A percentile compares a stretch with the other conserved stretches of the same genome.
phyloP scores from a whole-genome alignment of 2,113 vertebrate genomes.

The Amblyornis subalaris region DNA sequence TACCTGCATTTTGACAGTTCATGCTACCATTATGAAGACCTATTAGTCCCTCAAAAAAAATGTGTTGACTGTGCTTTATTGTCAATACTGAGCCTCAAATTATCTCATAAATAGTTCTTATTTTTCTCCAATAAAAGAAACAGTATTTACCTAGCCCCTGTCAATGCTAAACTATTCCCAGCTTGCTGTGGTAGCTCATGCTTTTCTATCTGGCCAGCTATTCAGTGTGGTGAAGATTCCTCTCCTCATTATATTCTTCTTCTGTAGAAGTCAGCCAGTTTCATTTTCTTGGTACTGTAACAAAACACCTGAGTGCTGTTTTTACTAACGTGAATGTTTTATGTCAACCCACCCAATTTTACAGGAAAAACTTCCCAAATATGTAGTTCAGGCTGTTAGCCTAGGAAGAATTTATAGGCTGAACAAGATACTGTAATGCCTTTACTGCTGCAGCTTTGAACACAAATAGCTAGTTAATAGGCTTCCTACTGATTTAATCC shows the following conservation, averaged over 20 bases:
- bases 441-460: background rate
- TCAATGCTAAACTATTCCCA: background rate
- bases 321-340: background rate
- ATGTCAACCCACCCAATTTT: background rate
- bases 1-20: background rate
- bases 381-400: background rate
- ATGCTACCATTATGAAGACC: background rate
- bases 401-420: background rate
- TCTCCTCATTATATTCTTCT: background rate
- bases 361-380: background rate
- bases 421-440: background rate
- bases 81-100: background rate
- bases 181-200: background rate
- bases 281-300: background rate
- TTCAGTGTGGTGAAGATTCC: background rate
- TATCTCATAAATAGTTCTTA: background rate
- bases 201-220: background rate
- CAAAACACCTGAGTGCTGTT: background rate
- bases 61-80: background rate
- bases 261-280: background rate
- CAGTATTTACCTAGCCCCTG: background rate
- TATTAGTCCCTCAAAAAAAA: background rate
- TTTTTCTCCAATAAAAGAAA: background rate
- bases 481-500: constrained; percentile 16
- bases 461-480: background rate